Evolutionary conservation across 1,140 invertebrate species (phyloP), one percentile per base, ranked within the genome.

Genomic region (Galendromus occidentalis): DNA sequence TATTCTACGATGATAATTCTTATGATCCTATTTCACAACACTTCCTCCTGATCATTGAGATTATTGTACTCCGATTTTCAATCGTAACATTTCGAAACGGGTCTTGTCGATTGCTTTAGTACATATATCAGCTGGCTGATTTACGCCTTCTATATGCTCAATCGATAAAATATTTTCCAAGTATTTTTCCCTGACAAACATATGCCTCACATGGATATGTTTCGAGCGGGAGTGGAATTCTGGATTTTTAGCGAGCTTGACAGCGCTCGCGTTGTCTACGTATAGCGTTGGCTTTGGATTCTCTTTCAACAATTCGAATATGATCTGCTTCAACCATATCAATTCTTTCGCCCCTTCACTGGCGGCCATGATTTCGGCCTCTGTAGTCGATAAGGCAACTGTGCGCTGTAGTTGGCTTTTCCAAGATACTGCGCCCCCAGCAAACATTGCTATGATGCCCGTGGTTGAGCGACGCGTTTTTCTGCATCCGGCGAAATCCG

Each of bases 201-300:
- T 17, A 30, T 55, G 51, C 9, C 42, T 30, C 7, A 67, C 44
- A 17, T 66, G 29, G 9, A 66, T 69, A 30, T 67, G 64, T 29
- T 67, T 67, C 2, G 44, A 64, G 4, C 59, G 9, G 28, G 55
- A 59, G 65, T 69, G 68, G 33, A 42, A 69, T 64, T 67, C 47
- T 4, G 44, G 64, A 63, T 65, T 67, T 45, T 47, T 64, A 1
- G 33, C 65, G 4, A 69, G 55, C 39, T 66, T 69, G 1, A 71
- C 65, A 30, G 69, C 68, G 55, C 69, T 64, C 41, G 65, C 67
- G 59, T 70, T 70, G 55, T 69, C 71, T 28, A 44, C 42, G 66
- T 55, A 44, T 65, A 71, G 12, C 7, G 30, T 45, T 17, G 66
- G 66, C 18, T 42, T 39, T 2, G 9, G 41, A 7, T 18, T 4